phyloP scores from a whole-genome alignment of 2,888 invertebrate genomes.

The Bhutanitis thaidina region DNA sequence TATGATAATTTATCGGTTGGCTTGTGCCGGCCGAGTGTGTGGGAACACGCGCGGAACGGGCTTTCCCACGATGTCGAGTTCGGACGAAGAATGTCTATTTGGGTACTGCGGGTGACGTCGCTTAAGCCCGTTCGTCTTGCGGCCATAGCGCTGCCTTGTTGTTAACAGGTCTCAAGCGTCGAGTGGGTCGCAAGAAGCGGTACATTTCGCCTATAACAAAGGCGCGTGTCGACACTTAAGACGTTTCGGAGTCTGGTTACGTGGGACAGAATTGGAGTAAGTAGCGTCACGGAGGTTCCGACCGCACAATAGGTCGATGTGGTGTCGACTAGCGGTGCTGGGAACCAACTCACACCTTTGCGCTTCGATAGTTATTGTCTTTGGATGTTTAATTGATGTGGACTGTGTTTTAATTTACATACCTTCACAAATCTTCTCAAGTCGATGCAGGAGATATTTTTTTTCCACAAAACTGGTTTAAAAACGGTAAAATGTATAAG shows the following conservation, averaged over 20 bases:
- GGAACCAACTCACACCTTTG: slow-evolving; percentile 69
- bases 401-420: slow-evolving; percentile 23
- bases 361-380: slow-evolving; percentile 74
- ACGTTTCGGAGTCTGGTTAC: slow-evolving; percentile 47
- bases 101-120: slow-evolving; percentile 34
- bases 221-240: slow-evolving; percentile 47
- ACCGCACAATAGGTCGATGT: slow-evolving; percentile 75
- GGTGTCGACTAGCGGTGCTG: slow-evolving; percentile 73
- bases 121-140: slow-evolving; percentile 51
- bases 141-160: slow-evolving; percentile 24
- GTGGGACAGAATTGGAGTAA: slow-evolving; percentile 77
- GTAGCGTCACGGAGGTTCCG: slow-evolving; percentile 77
- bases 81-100: slow-evolving; percentile 52
- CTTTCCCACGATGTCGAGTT: slow-evolving; percentile 70
- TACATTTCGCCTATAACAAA: slow-evolving; percentile 38
- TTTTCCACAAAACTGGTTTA: background rate
- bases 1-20: slow-evolving; percentile 81
- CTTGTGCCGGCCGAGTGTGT: slow-evolving; percentile 79
- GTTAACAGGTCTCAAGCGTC: slow-evolving; percentile 49
- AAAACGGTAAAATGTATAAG: background rate
- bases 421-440: slow-evolving; percentile 8
- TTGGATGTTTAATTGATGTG: slow-evolving; percentile 63
- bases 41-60: slow-evolving; percentile 79
- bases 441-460: background rate
- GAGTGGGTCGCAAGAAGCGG: slow-evolving; percentile 32